phyloP scores from a whole-genome alignment of 1,140 invertebrate species.

The Drosophila watanabei region DNA sequence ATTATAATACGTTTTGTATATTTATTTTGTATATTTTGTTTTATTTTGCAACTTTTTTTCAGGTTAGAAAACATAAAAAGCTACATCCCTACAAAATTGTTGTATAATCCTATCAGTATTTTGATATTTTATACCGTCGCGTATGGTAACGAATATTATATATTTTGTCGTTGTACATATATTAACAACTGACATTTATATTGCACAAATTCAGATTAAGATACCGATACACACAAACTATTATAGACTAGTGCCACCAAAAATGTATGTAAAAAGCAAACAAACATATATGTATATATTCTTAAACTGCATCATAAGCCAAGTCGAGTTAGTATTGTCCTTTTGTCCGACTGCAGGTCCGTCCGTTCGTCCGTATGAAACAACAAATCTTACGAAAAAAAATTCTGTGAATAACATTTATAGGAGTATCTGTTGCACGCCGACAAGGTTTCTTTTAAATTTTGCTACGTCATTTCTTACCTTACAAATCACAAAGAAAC shows the following conservation, averaged over 20 bases:
- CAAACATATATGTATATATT: not conserved
- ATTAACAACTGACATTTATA: not conserved
- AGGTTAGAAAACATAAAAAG: not conserved
- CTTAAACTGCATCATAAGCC: not conserved
- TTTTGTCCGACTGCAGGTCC: not conserved
- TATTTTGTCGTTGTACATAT: not conserved
- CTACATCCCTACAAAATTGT: not conserved
- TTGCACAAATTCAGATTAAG: not conserved
- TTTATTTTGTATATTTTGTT: not conserved
- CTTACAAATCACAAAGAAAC: no score
- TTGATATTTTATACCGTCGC: not conserved
- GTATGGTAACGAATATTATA: not conserved
- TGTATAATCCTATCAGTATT: not conserved
- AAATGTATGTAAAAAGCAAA: not conserved
- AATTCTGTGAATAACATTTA: no score
- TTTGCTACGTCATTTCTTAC: no score
- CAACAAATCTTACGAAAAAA: no score
- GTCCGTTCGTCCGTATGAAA: not conserved
- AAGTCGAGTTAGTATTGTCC: not conserved
- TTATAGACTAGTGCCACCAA: not conserved
- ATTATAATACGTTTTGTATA: not conserved
- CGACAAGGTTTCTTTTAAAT: no score
- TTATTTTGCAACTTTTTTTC: not conserved
- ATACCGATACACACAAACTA: not conserved
- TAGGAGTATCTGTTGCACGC: no score